These are phyloP conservation scores for Dasypolia templi DNA, from an alignment of 2,888 invertebrate genomes.

Conservation along the genomic window DNA sequence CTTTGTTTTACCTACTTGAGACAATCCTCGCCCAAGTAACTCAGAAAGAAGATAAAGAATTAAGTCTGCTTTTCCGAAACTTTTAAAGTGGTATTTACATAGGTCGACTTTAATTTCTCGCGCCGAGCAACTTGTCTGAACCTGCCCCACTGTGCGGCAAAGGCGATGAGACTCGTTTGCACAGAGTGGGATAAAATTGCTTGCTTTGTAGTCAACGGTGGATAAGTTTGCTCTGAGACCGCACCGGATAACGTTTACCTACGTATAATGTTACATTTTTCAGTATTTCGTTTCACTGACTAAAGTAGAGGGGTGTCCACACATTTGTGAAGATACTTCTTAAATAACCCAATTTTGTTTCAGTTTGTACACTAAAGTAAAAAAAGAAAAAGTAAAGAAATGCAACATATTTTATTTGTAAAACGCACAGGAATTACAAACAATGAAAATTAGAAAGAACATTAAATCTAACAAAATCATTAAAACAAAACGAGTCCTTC, in stretches of 20 bases:
- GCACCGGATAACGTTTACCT: neutral
- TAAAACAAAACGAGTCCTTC: too few species aligned
- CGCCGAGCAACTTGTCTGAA: constrained; percentile 31
- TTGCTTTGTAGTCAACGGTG: constrained; percentile 41
- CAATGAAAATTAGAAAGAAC: too few species aligned
- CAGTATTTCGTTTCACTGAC: neutral
- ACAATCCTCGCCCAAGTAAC: constrained; percentile 20
- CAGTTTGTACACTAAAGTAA: neutral
- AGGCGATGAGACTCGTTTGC: constrained; percentile 37
- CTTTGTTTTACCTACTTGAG: constrained; percentile 5
- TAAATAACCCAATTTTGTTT: neutral
- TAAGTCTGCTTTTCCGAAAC: constrained; percentile 26
- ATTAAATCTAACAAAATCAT: too few species aligned
- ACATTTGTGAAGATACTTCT: neutral
- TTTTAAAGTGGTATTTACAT: constrained; percentile 50
- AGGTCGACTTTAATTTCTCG: constrained; percentile 53
- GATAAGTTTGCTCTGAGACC: constrained; percentile 20
- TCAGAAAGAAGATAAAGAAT: constrained; percentile 40
- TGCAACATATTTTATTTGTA: too few species aligned
- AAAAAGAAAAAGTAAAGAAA: too few species aligned
- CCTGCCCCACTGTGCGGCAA: constrained; percentile 24
- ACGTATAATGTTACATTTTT: neutral
- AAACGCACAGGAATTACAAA: too few species aligned
- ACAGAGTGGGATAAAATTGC: constrained; percentile 36
- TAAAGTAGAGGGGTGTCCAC: neutral